phyloP scores from a whole-genome alignment of 2,888 invertebrate genomes.

The Eueremaeus valkanovi region DNA sequence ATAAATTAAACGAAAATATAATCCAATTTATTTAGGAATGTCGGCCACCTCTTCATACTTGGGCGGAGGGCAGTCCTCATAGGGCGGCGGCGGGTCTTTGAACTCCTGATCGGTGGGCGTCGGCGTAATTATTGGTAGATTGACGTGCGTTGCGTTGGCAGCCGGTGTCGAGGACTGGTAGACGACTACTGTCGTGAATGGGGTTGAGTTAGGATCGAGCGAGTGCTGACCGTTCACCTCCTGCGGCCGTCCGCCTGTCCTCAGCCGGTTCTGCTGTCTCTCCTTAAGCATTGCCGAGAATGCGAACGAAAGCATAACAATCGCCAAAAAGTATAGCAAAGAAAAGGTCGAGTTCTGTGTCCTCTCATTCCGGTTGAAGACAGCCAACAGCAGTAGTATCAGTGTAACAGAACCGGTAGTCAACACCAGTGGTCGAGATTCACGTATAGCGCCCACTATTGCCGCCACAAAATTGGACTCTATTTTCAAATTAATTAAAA shows the following conservation, averaged over 20 bases:
- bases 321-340: slow-evolving; percentile 32
- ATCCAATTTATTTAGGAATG: not conserved
- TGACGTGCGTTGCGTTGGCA: not conserved
- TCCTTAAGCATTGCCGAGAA: slow-evolving; percentile 40
- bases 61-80: slow-evolving; percentile 34
- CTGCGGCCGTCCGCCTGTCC: not conserved
- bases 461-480: slow-evolving; percentile 31
- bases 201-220: not conserved
- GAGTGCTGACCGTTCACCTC: not conserved
- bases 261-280: not conserved
- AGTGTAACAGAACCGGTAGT: slow-evolving; percentile 34
- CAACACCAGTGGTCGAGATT: slow-evolving; percentile 26
- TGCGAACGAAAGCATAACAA: slow-evolving; percentile 30
- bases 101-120: not conserved
- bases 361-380: slow-evolving; percentile 21
- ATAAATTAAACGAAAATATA: not conserved
- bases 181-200: slow-evolving; percentile 37
- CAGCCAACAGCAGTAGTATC: slow-evolving; percentile 14
- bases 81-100: slow-evolving; percentile 40
- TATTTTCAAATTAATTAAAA: too few relatives aligned
- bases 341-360: slow-evolving; percentile 20
- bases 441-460: slow-evolving; percentile 28
- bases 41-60: slow-evolving; percentile 38
- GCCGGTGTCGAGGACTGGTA: slow-evolving; percentile 34
- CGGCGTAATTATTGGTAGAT: not conserved